Evolutionary conservation across 2,888 invertebrate genomes (phyloP), one percentile per base, ranked within the genome.

Genomic region (Ecliptopera silaceata): DNA sequence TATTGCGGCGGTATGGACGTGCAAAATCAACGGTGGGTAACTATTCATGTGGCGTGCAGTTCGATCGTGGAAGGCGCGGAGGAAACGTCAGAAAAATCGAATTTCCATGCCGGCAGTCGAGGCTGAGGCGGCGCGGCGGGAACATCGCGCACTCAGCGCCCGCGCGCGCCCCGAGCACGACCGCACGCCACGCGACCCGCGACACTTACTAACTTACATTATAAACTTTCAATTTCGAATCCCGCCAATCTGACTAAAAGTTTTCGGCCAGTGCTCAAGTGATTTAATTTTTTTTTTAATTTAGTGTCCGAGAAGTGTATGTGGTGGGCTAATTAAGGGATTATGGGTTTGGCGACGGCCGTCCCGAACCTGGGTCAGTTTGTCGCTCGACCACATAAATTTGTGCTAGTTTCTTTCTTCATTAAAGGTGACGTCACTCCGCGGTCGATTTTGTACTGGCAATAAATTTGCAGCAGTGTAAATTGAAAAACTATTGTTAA

Each of bases 71-170:
- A 84, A 90, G 90, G 90, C 86, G 90, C 88, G 90, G 90, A 88
- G 89, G 88, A 90, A 88, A 89, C 86, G 89, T 88, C 88, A 88
- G 88, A 86, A 89, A 90, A 90, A 91, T 90, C 90, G 90, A 90
- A 90, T 88, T 89, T 88, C 84, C 88, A 87, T 84, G 87, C 79
- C 88, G 88, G 82, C 91, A 91, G 91, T 90, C 87, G 88, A 79
- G 81, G 80, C 74, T 79, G 77, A 85, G 88, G 87, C 88, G 90
- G 88, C 90, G 90, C 79, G 87, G 86, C 86, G 90, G 84, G 69
- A 78, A 77, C 83, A 86, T 65, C 80, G 86, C 84, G 84, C 84
- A 77, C 72, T 72, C 70, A 82, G 83, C 85, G 83, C 88, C 79
- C 84, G 86, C 84, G 84, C 87, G 82, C 85, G 82, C 82, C 77